A percentile compares a stretch with the other conserved stretches of the same genome.
These are phyloP conservation scores for Plutella xylostella DNA, from an alignment of 2,888 invertebrate genomes.

Conservation along the genomic window DNA sequence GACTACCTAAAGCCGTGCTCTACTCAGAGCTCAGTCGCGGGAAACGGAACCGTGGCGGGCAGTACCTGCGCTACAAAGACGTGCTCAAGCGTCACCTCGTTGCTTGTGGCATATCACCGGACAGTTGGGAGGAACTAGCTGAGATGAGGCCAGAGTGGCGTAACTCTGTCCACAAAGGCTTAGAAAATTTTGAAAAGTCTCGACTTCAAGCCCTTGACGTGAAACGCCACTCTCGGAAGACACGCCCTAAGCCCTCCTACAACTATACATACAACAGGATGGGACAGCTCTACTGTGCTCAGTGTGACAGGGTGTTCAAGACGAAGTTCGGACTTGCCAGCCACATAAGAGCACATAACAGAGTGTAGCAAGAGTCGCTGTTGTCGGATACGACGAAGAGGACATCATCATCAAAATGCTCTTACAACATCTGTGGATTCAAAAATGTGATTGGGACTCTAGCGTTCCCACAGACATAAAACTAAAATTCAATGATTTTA, in stretches of 20 bases:
- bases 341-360: background rate
- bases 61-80: conserved; percentile 12
- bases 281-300: background rate
- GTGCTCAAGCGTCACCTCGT: conserved; percentile 13
- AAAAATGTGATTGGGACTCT: conserved; percentile 9
- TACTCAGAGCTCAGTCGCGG: conserved; percentile 13
- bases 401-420: conserved; percentile 7
- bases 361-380: background rate
- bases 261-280: background rate
- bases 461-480: conserved; percentile 7
- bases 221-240: background rate
- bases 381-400: background rate
- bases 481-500: conserved; percentile 5
- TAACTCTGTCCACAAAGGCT: background rate
- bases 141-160: background rate
- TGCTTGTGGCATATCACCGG: background rate
- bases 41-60: background rate
- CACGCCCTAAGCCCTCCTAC: background rate
- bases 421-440: conserved; percentile 10
- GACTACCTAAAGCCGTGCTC: conserved; percentile 15
- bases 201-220: background rate
- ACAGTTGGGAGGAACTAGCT: background rate
- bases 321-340: background rate
- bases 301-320: background rate
- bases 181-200: background rate